Evolutionary conservation across 2,888 invertebrate genomes (phyloP).

Genomic region (Isoperla grammatica): DNA sequence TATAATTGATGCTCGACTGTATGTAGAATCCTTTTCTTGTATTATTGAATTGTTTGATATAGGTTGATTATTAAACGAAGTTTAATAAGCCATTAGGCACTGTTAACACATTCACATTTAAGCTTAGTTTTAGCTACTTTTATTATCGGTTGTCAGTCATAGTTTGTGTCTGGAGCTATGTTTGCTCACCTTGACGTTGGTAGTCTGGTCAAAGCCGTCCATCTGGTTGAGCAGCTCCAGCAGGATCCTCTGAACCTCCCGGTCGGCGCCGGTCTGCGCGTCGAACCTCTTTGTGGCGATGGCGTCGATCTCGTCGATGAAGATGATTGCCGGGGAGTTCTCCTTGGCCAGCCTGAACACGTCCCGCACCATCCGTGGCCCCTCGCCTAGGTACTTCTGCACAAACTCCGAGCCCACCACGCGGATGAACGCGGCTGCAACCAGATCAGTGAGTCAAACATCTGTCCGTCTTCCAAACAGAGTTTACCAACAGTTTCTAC

Average conservation of each 20-base stretch:
- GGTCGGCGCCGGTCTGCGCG: constrained; percentile 96
- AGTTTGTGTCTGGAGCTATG: too few species aligned
- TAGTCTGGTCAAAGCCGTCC: constrained; percentile 99
- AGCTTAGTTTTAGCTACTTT: too few species aligned
- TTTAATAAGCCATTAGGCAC: too few species aligned
- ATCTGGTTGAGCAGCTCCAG: constrained; percentile 97
- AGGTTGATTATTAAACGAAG: too few species aligned
- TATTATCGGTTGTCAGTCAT: too few species aligned
- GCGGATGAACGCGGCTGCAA: constrained; percentile 90
- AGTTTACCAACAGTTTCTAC: too few species aligned
- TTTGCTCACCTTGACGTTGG: constrained; percentile 91
- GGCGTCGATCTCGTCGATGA: constrained; percentile 99
- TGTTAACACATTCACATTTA: too few species aligned
- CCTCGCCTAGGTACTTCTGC: constrained; percentile 98
- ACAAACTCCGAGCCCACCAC: constrained; percentile 99
- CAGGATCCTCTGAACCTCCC: constrained; percentile 96
- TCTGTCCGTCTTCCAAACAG: too few species aligned
- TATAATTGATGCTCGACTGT: too few species aligned
- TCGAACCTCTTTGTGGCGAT: constrained; percentile 99
- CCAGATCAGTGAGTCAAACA: too few species aligned
- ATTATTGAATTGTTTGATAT: too few species aligned
- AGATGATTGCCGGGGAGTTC: constrained; percentile 98
- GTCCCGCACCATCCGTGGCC: constrained; percentile 98
- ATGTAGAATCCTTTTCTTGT: too few species aligned
- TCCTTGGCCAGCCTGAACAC: constrained; percentile 98